phyloP scores from a whole-genome alignment of 2,797 vertebrate species.

The Pangasius larnaudii region DNA sequence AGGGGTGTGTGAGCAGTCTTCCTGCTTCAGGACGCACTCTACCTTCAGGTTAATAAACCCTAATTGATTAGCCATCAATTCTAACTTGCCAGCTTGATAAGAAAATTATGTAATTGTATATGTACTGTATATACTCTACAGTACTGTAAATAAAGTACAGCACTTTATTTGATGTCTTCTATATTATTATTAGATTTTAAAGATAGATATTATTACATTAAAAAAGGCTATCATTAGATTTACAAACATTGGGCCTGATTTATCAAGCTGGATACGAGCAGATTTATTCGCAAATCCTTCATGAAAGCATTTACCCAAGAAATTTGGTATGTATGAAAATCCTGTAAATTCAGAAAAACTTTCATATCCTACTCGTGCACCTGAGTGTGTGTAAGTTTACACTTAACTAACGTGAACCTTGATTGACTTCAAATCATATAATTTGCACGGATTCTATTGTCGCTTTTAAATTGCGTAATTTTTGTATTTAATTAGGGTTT shows the following conservation, averaged over 20 bases:
- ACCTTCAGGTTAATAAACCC: slow-evolving; percentile 80
- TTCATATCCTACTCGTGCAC: not conserved
- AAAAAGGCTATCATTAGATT: not conserved
- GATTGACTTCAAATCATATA: not conserved
- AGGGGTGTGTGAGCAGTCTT: slow-evolving; percentile 83
- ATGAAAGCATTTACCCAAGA: not conserved
- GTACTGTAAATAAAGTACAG: not conserved
- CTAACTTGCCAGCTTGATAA: not conserved
- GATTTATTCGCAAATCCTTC: not conserved
- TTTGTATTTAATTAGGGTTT: not conserved
- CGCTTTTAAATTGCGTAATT: not conserved
- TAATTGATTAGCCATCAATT: not conserved
- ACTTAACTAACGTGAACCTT: not conserved
- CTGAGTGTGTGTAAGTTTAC: not conserved
- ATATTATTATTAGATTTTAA: not conserved
- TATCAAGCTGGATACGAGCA: not conserved
- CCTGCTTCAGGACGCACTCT: slow-evolving; percentile 78
- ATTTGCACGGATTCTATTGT: not conserved
- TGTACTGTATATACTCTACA: not conserved
- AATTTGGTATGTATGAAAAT: not conserved
- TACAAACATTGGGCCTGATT: not conserved
- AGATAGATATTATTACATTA: too few relatives aligned
- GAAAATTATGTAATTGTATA: not conserved
- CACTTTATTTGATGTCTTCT: not conserved
- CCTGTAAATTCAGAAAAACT: not conserved